phyloP scores from a whole-genome alignment of 2,888 invertebrate species.

The Lottia scabra region DNA sequence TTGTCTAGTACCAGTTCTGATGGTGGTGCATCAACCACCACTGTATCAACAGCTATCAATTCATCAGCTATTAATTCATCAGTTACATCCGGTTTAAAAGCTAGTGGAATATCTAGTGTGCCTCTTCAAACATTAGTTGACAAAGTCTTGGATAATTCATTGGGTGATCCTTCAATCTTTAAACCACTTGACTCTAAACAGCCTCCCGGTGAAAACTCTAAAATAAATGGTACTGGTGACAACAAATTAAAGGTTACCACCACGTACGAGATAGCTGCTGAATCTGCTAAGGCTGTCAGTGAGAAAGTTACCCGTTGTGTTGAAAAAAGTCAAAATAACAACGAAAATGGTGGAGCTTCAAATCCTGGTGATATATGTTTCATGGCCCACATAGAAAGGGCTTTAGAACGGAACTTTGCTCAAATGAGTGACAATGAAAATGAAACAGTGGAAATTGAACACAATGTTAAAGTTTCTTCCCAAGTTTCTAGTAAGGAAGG shows the following conservation, averaged over 20 bases:
- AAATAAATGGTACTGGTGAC: slow-evolving; percentile 8
- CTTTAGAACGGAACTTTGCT: slow-evolving; percentile 48
- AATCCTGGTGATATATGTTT: slow-evolving; percentile 27
- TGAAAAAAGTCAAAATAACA: neutral
- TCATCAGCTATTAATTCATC: neutral
- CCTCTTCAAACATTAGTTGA: slow-evolving; percentile 54
- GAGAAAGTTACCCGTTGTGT: neutral
- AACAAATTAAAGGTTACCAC: slow-evolving; percentile 2
- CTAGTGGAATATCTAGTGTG: neutral
- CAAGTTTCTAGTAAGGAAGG: neutral
- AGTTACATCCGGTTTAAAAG: neutral
- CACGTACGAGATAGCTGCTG: slow-evolving; percentile 8
- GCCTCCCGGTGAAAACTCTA: slow-evolving; percentile 17
- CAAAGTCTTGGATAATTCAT: slow-evolving; percentile 51
- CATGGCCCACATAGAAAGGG: slow-evolving; percentile 55
- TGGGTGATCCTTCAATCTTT: slow-evolving; percentile 28
- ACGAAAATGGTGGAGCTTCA: neutral
- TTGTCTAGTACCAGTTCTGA: neutral
- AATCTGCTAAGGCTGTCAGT: neutral
- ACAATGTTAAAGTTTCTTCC: slow-evolving; percentile 7
- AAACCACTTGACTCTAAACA: slow-evolving; percentile 17
- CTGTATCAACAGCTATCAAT: neutral
- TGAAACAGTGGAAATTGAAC: slow-evolving; percentile 10
- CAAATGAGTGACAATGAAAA: slow-evolving; percentile 29
- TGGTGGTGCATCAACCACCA: neutral